phyloP scores from a whole-genome alignment of 2,113 vertebrate genomes.

The Aspiorhynchus laticeps region DNA sequence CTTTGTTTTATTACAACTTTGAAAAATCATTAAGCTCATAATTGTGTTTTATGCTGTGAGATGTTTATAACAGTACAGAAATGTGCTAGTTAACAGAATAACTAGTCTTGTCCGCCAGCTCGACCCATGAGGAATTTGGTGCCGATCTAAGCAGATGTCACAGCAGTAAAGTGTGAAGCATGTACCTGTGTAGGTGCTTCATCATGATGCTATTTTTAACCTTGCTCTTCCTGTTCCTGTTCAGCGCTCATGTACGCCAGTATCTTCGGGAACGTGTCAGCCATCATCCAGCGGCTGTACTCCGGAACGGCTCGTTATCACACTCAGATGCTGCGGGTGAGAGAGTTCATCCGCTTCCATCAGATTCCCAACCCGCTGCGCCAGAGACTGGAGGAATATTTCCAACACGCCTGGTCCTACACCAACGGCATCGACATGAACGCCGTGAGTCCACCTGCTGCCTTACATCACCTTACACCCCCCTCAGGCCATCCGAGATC shows the following conservation, averaged over 20 bases:
- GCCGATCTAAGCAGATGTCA: not conserved
- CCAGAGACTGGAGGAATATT: constrained; percentile 86
- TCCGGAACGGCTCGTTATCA: constrained; percentile 88
- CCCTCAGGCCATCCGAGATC: too few relatives aligned
- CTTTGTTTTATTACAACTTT: too few relatives aligned
- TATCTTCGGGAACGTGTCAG: constrained; percentile 89
- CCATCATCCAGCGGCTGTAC: constrained; percentile 90
- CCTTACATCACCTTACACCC: not conserved
- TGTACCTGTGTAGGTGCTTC: not conserved
- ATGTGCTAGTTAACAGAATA: not conserved
- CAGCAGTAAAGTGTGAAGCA: not conserved
- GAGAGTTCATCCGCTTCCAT: constrained; percentile 86
- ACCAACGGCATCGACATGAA: constrained; percentile 91
- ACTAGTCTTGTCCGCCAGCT: not conserved
- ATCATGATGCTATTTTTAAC: not conserved
- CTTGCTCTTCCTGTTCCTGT: not conserved
- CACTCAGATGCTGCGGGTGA: constrained; percentile 87
- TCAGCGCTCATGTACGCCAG: constrained; percentile 90
- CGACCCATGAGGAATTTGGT: not conserved
- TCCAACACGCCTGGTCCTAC: constrained; percentile 88
- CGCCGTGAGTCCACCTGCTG: constrained; percentile 73
- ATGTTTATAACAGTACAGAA: not conserved
- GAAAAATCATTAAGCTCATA: too few relatives aligned
- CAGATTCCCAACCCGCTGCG: constrained; percentile 86
- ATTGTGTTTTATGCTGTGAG: too few relatives aligned